Evolutionary conservation across 2,888 invertebrate species (phyloP).

Genomic region (Papilio elwesi): DNA sequence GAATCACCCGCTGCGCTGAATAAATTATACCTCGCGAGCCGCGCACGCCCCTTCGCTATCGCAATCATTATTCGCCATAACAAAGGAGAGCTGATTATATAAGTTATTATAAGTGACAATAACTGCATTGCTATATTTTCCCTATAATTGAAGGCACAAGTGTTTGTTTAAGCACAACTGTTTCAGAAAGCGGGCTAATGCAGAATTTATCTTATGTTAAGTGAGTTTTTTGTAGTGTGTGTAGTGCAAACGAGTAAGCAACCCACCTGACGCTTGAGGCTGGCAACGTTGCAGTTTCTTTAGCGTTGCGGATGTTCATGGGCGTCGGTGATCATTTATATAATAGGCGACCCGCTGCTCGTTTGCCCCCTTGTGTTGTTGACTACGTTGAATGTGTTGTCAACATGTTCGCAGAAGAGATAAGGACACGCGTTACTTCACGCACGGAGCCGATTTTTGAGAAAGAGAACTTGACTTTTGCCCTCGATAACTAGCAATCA

Average conservation of each 20-base stretch:
- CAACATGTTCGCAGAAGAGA: no score
- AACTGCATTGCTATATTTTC: slow-evolving; percentile 58
- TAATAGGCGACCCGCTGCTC: no score
- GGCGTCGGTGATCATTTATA: no score
- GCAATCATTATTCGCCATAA: slow-evolving; percentile 69
- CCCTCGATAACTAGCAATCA: no score
- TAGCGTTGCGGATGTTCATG: no score
- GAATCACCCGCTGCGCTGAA: slow-evolving; percentile 76
- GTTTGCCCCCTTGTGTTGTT: no score
- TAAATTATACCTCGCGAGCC: slow-evolving; percentile 66
- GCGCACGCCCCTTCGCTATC: slow-evolving; percentile 68
- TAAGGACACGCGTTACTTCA: no score
- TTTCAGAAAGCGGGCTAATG: neutral
- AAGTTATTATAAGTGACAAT: slow-evolving; percentile 64
- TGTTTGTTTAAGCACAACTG: slow-evolving; percentile 45
- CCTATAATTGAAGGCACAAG: slow-evolving; percentile 63
- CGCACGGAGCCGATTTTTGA: no score
- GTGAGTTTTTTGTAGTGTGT: neutral
- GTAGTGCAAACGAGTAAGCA: neutral
- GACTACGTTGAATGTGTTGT: no score
- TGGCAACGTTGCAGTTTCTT: no score
- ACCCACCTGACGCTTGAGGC: neutral
- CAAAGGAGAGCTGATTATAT: slow-evolving; percentile 77
- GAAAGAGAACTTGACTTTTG: no score
- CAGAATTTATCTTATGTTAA: no score